Conservation (phyloP, 2,797 vertebrate genomes). For the Anguilla anguilla region DNA sequence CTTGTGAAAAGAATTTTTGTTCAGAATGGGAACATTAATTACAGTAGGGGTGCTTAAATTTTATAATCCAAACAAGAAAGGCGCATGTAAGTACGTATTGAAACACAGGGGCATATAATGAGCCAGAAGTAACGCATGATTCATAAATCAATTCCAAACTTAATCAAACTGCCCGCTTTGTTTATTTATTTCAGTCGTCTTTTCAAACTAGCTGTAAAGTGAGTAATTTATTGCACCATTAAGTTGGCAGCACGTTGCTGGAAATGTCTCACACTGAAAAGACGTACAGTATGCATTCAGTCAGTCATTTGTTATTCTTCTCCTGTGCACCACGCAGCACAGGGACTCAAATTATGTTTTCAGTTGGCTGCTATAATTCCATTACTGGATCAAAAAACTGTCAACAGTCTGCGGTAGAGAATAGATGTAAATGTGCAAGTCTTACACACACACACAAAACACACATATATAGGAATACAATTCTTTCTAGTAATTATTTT, state of each 20-base stretch:
- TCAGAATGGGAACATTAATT: conserved; percentile 3
- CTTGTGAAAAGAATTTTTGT: conserved; percentile 14
- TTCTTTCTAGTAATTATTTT: background rate
- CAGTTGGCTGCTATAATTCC: background rate
- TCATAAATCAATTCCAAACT: conserved; percentile 17
- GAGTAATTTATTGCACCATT: conserved; percentile 3
- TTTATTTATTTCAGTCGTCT: conserved; percentile 22
- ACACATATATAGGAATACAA: too few relatives aligned
- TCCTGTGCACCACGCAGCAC: background rate
- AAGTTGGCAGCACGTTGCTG: background rate
- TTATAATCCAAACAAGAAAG: conserved; percentile 32
- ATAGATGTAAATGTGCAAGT: background rate
- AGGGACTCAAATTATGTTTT: background rate
- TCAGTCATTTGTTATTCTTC: background rate
- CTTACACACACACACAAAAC: background rate
- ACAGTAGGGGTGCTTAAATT: conserved; percentile 26
- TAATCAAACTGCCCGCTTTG: conserved; percentile 7
- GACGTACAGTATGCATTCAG: background rate
- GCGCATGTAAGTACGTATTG: background rate
- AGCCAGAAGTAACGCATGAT: background rate
- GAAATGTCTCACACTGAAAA: background rate
- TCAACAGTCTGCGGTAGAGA: background rate
- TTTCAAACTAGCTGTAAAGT: conserved; percentile 15
- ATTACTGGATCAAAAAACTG: background rate
- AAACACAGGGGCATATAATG: background rate